Base-by-base conservation (phyloP, 2,113 vertebrate genomes). In the Rhinoderma darwinii region DNA sequence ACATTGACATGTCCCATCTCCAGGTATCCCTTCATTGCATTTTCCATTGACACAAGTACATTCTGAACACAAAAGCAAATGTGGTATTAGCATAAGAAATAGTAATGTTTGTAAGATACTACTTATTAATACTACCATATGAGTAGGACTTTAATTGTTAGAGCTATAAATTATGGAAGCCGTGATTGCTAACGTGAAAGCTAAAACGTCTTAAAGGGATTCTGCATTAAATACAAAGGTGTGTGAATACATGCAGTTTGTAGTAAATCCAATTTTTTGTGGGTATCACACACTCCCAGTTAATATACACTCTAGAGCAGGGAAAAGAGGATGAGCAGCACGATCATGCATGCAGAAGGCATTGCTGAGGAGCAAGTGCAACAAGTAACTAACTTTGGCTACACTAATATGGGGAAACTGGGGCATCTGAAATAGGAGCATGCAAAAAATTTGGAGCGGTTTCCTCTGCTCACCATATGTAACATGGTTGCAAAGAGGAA, bases 1-100 rank as follows among this genome's bases (percentile, higher is more conserved):
- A 76, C 98, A 99, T 25, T 95, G 92, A 0, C 98, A 99, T 76
- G 94, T 93, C 18, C 98, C 97, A 0, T 98, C 97, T 0, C 98
- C 97, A 0, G 86, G 10, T 0, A 89, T 84, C 3, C 97, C 96
- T 0, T 96, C 94, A 12, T 56, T 95, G 90, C 98, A 99, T 87
- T 88, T 95, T 25, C 98, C 97, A 0, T 96, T 92, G 59, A 93
- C 82, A 47, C 98, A 99, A 3, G 85, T 0, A 18, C 98, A 98
- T 0, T 1, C 98, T 99, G 84, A 14, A 39, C 50, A 82, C 70
- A 90, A 47, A 90, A 35, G 66, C 0, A 39, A 10, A 37, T 39
- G 50, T 61, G 7, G 25, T 44, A 20, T 43, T 82, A 63, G 14
- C 30, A 9, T 35, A 54, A 76, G n/a, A 30, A 6, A 11, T 14